phyloP scores from a whole-genome alignment of 2,888 invertebrate genomes.

The Hemistola chrysoprasaria region DNA sequence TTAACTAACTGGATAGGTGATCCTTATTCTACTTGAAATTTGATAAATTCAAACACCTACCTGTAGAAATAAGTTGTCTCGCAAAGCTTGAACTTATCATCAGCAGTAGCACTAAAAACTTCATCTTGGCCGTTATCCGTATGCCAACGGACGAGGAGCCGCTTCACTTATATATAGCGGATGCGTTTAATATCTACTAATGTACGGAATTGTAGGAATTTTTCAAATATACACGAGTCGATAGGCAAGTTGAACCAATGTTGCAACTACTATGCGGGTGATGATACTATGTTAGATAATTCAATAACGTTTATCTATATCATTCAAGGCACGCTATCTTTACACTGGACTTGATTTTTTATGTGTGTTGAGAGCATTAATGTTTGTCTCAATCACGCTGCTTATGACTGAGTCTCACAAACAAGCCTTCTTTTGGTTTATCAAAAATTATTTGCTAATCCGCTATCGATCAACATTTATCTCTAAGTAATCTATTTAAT shows the following conservation, averaged over 20 bases:
- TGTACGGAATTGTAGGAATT: conserved; percentile 30
- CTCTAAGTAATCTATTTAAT: conserved; percentile 1
- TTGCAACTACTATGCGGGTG: conserved; percentile 35
- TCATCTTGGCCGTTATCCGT: conserved; percentile 45
- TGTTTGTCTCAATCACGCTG: conserved; percentile 1
- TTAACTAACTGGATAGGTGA: too few relatives aligned
- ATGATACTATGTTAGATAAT: conserved; percentile 20
- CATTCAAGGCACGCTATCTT: conserved; percentile 6
- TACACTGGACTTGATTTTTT: too few relatives aligned
- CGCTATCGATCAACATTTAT: conserved; percentile 31
- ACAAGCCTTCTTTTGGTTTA: conserved; percentile 3
- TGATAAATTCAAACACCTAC: too few relatives aligned
- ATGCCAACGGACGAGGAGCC: conserved; percentile 37
- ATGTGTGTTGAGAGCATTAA: background rate
- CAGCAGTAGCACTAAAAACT: conserved; percentile 45
- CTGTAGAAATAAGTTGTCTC: conserved; percentile 46
- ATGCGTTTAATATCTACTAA: conserved; percentile 7
- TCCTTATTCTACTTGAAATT: too few relatives aligned
- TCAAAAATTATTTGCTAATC: conserved; percentile 24
- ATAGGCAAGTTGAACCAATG: conserved; percentile 25
- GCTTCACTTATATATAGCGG: conserved; percentile 42
- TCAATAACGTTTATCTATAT: conserved; percentile 21
- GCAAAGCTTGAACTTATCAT: conserved; percentile 45
- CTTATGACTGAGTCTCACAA: background rate
- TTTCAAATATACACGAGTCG: conserved; percentile 35